A percentile compares a stretch with the other conserved stretches of the same genome.
phyloP scores from a whole-genome alignment of 2,113 vertebrate species.

The zebrafish (Danio rerio) region DNA sequence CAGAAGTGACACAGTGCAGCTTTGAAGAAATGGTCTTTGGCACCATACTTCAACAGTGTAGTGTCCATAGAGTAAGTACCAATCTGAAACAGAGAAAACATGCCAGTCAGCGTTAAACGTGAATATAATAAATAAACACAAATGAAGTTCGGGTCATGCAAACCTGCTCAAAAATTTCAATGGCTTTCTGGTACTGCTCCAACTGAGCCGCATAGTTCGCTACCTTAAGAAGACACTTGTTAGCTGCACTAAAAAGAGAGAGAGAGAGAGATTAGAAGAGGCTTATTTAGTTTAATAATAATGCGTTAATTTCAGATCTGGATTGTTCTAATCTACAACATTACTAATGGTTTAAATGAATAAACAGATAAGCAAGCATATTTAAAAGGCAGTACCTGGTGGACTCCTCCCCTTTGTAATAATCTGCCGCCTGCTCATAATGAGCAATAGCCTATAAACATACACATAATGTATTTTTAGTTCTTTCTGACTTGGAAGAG shows the following conservation, averaged over 20 bases:
- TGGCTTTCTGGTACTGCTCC: constrained; percentile 84
- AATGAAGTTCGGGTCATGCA: background rate
- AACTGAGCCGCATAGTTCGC: constrained; percentile 78
- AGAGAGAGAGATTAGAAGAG: background rate
- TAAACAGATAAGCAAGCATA: background rate
- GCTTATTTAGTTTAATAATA: background rate
- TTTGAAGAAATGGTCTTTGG: constrained; percentile 86
- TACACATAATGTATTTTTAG: background rate
- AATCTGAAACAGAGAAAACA: constrained; percentile 47
- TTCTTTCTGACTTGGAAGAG: too few relatives aligned
- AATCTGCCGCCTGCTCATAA: constrained; percentile 84
- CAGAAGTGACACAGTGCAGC: constrained; percentile 85
- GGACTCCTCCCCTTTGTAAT: constrained; percentile 86
- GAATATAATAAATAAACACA: background rate
- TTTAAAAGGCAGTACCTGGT: constrained; percentile 73
- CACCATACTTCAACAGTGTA: constrained; percentile 82
- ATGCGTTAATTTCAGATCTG: background rate
- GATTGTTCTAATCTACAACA: background rate
- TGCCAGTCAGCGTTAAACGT: background rate
- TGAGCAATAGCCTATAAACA: constrained; percentile 78
- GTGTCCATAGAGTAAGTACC: constrained; percentile 84
- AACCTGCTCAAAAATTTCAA: constrained; percentile 84
- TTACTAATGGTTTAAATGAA: background rate
- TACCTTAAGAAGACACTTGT: constrained; percentile 85
- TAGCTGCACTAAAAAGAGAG: constrained; percentile 74